phyloP scores from a whole-genome alignment of 2,888 invertebrate species.

The Leptothorax acervorum region DNA sequence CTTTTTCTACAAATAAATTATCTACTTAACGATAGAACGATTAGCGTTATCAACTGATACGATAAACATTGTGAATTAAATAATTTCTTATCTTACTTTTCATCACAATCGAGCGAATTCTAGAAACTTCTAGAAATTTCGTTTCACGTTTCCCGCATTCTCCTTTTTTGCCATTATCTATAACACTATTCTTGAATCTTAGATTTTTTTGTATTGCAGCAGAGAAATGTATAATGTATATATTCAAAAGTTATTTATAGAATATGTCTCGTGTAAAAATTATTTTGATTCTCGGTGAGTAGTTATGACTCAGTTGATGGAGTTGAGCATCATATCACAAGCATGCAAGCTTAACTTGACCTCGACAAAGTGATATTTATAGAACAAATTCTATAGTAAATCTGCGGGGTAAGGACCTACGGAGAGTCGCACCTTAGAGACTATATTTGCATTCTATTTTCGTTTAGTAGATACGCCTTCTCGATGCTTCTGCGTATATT shows the following conservation, averaged over 20 bases:
- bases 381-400: background rate
- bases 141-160: background rate
- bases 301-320: background rate
- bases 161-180: background rate
- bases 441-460: conserved; percentile 39
- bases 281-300: background rate
- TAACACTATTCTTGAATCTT: background rate
- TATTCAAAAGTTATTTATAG: background rate
- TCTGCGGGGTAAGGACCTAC: background rate
- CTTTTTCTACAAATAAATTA: background rate
- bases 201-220: background rate
- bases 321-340: background rate
- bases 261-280: background rate
- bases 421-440: too few species aligned
- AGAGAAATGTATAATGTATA: background rate
- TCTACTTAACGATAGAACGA: background rate
- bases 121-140: background rate
- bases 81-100: background rate
- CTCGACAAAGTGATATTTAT: background rate
- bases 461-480: conserved; percentile 79
- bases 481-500: conserved; percentile 50
- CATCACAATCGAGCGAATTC: background rate
- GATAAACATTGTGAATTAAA: background rate
- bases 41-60: background rate
- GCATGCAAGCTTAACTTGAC: background rate